Evolutionary conservation across 92 coral and sea anemone genomes (phyloP), one percentile per base, ranked within the genome.

Genomic region (Heliopora coerulea): DNA sequence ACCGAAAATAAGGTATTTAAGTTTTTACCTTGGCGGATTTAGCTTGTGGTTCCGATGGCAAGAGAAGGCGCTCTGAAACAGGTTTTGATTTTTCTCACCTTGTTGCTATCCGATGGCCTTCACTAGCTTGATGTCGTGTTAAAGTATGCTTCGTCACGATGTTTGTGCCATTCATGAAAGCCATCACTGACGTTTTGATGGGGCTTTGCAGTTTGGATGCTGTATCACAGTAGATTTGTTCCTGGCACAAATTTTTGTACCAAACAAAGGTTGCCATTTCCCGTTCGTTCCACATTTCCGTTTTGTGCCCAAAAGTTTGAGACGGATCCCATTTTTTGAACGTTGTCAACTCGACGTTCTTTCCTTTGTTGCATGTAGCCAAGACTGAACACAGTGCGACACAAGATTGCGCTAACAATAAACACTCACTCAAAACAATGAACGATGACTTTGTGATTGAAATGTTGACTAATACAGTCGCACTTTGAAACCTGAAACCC

Each of bases 301-400:
- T 63, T 26, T 64, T 78, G 42, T 37, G 42, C 42, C 42, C 42
- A 37, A 37, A 37, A 4, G 42, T 37, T 4, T 37, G 42, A 37
- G 58, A 17, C 39, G 44, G 42, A 15, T 34, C 72, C 75, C 75
- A 78, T 33, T 65, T 78, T 34, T 33, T 57, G 59, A 64, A 78
- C 9, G 65, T 49, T n/a, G 41, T 33, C 35, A 78, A 34, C 31
- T 63, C 62, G 30, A 64, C 66, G 24, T 44, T 78, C 23, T 48
- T 66, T 33, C 73, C 52, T 41, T 64, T 64, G 52, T 13, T 64
- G 6, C n/a, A n/a, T n/a, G n/a, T n/a, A n/a, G n/a, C n/a, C n/a
- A n/a, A n/a, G n/a, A n/a, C n/a, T n/a, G n/a, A n/a, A n/a, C n/a
- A n/a, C n/a, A n/a, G n/a, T n/a, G n/a, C n/a, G n/a, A n/a, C n/a